A percentile compares a stretch with the other conserved stretches of the same genome.
Conservation (phyloP, 2,797 vertebrate genomes). For the Gambusia yucatana region DNA sequence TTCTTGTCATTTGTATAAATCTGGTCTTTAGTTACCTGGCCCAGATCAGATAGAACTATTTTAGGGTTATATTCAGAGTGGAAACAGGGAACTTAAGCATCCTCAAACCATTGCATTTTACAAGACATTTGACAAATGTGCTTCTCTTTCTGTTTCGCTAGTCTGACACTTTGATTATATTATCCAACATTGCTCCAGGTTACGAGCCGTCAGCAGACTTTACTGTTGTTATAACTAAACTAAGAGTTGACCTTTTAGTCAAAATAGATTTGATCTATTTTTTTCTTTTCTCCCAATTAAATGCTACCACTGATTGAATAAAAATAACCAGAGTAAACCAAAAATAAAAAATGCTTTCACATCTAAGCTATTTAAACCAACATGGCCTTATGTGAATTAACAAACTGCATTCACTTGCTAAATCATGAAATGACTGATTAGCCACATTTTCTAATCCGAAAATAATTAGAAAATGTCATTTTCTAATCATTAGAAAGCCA, state of each 20-base stretch:
- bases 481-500: no score
- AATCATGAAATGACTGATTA: background rate
- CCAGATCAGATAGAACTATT: slow-evolving; percentile 78
- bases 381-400: background rate
- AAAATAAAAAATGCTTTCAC: background rate
- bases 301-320: background rate
- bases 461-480: no score
- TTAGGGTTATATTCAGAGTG: slow-evolving; percentile 76
- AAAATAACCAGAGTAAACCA: background rate
- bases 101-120: slow-evolving; percentile 77
- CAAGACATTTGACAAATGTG: slow-evolving; percentile 76
- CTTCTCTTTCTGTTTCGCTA: slow-evolving; percentile 76
- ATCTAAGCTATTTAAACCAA: background rate
- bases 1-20: slow-evolving; percentile 44
- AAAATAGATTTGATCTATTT: slow-evolving; percentile 2
- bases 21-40: slow-evolving; percentile 51
- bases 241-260: slow-evolving; percentile 25
- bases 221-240: slow-evolving; percentile 29
- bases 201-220: slow-evolving; percentile 60
- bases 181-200: slow-evolving; percentile 74
- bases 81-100: slow-evolving; percentile 78
- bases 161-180: slow-evolving; percentile 80
- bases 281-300: background rate
- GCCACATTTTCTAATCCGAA: background rate
- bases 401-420: background rate